phyloP scores from a whole-genome alignment of 2,797 vertebrate species.

The Arremon aurantiirostris region DNA sequence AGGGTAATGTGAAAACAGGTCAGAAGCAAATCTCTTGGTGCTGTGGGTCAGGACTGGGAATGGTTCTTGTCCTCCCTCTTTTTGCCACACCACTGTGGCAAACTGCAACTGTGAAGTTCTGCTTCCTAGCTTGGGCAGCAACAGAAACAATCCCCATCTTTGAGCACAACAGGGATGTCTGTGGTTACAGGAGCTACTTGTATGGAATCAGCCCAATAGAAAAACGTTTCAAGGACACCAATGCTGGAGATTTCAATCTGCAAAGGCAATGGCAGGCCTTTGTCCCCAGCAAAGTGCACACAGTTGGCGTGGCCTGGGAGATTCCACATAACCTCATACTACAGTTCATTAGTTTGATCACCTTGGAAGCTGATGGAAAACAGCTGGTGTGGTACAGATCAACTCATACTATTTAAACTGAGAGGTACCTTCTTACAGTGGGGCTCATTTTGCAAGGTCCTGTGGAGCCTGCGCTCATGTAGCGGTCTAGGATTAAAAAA shows the following conservation, averaged over 20 bases:
- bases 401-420: neutral
- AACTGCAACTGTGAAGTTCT: neutral
- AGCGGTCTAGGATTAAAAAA: neutral
- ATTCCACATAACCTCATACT: neutral
- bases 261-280: neutral
- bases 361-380: neutral
- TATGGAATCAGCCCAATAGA: accelerated
- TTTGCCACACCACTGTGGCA: constrained; percentile 64
- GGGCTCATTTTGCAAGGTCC: neutral
- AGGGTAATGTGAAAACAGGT: constrained; percentile 62
- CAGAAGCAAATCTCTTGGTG: constrained; percentile 64
- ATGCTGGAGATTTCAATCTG: neutral
- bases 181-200: neutral
- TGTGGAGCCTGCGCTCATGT: neutral
- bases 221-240: neutral
- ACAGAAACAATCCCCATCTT: neutral
- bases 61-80: constrained; percentile 62
- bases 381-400: neutral
- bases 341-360: neutral
- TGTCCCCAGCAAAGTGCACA: neutral
- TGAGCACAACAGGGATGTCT: neutral
- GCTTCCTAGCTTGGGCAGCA: neutral
- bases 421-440: neutral
- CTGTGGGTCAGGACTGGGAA: constrained; percentile 72
- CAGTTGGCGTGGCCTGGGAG: neutral